A percentile compares a stretch with the other conserved stretches of the same genome.
phyloP scores from a whole-genome alignment of 1,140 invertebrate species.

The Plodia interpunctella region DNA sequence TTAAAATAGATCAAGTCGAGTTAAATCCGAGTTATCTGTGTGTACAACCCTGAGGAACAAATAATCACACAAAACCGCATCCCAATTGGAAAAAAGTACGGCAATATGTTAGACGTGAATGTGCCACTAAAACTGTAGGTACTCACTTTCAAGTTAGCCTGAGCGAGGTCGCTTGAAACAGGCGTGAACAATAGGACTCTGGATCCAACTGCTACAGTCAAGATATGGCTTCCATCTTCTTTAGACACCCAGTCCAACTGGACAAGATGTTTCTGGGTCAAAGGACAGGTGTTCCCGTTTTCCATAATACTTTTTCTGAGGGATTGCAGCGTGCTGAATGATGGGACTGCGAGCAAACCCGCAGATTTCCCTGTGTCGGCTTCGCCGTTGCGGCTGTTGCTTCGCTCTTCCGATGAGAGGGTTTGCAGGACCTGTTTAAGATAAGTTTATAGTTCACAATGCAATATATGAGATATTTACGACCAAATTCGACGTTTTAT shows the following conservation, averaged over 20 bases:
- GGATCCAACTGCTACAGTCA: slow-evolving; percentile 97
- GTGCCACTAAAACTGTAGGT: neutral
- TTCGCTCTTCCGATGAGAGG: slow-evolving; percentile 79
- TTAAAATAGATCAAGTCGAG: too few species aligned
- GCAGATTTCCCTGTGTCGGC: slow-evolving; percentile 71
- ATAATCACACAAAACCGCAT: too few species aligned
- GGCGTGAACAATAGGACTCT: slow-evolving; percentile 92
- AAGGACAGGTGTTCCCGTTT: slow-evolving; percentile 91
- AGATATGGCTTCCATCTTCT: slow-evolving; percentile 98
- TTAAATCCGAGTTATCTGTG: too few species aligned
- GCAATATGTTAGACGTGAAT: too few species aligned
- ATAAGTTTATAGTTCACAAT: neutral
- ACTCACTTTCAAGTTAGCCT: slow-evolving; percentile 89
- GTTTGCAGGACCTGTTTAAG: slow-evolving; percentile 76
- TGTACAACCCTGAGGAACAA: too few species aligned
- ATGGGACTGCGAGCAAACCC: slow-evolving; percentile 91
- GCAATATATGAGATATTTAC: too few species aligned
- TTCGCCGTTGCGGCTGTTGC: slow-evolving; percentile 77
- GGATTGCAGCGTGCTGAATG: slow-evolving; percentile 94
- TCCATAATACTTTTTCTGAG: slow-evolving; percentile 92
- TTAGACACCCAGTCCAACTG: slow-evolving; percentile 99
- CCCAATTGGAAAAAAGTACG: too few species aligned
- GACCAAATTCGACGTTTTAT: too few species aligned
- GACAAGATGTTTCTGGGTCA: slow-evolving; percentile 92
- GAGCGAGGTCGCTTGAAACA: slow-evolving; percentile 92